Evolutionary conservation across 2,797 vertebrate genomes (phyloP).

Genomic region (Hyperoplus immaculatus): DNA sequence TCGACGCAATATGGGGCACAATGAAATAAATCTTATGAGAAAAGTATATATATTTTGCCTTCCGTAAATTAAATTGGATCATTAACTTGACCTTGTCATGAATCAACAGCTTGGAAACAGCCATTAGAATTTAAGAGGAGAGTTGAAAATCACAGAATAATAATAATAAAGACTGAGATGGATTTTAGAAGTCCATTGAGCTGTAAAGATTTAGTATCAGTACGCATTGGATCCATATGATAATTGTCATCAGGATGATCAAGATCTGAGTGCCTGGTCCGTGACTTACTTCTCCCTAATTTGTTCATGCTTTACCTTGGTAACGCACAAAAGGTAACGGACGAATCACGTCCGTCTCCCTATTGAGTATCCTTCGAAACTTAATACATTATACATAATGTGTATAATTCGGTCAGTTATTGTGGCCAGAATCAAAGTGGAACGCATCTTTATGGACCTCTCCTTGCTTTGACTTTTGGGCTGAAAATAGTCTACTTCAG

Average conservation of each 20-base stretch:
- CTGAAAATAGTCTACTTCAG: not conserved
- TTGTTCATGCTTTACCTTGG: not conserved
- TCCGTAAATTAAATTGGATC: slow-evolving; percentile 3
- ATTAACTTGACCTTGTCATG: slow-evolving; percentile 2
- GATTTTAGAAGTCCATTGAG: slow-evolving; percentile 7
- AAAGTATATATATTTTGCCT: slow-evolving; percentile 3
- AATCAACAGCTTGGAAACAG: slow-evolving; percentile 24
- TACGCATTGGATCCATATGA: not conserved
- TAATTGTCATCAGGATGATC: not conserved
- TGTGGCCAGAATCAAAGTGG: not conserved
- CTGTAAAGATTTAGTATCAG: not conserved
- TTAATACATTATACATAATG: not conserved
- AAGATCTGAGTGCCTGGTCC: not conserved
- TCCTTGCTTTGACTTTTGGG: not conserved
- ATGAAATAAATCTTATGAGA: not conserved
- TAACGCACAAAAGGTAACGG: not conserved
- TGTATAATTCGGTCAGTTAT: not conserved
- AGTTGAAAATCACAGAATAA: slow-evolving; percentile 21
- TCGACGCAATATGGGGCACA: not conserved
- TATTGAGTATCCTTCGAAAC: not conserved
- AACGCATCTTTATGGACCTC: not conserved
- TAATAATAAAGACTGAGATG: slow-evolving; percentile 6
- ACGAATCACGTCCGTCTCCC: not conserved
- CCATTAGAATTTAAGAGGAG: slow-evolving; percentile 50
- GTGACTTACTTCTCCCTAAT: not conserved